phyloP scores from a whole-genome alignment of 1,140 invertebrate species.

The Melitaea cinxia region DNA sequence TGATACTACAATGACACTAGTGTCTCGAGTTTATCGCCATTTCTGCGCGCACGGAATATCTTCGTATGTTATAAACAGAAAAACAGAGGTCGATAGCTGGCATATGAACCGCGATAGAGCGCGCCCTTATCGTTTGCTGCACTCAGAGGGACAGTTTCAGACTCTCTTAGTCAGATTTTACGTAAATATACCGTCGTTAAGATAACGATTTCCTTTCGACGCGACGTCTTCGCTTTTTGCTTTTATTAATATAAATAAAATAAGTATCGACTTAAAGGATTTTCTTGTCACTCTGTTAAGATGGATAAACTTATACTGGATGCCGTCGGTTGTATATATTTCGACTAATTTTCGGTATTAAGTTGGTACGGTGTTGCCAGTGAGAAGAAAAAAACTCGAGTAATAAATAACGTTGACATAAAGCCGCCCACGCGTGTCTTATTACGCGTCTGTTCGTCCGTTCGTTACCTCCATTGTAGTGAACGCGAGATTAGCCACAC shows the following conservation, averaged over 20 bases:
- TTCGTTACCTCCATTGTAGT: conserved; percentile 80
- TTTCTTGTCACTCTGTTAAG: conserved; percentile 54
- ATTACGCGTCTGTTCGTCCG: conserved; percentile 75
- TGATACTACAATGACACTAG: conserved; percentile 64
- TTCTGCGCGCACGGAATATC: conserved; percentile 54
- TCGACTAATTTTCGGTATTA: conserved; percentile 31
- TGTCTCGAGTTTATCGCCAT: conserved; percentile 48
- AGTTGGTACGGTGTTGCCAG: conserved; percentile 29
- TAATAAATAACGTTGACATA: conserved; percentile 80
- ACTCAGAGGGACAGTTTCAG: conserved; percentile 59
- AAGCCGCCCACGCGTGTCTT: conserved; percentile 75
- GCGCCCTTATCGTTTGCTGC: conserved; percentile 65
- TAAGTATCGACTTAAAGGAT: conserved; percentile 56
- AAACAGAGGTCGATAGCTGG: conserved; percentile 78
- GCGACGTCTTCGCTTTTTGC: conserved; percentile 61
- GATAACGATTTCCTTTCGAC: conserved; percentile 76
- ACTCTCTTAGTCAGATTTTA: conserved; percentile 68
- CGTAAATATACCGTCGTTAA: conserved; percentile 75
- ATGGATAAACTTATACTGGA: conserved; percentile 30
- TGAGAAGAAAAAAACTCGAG: conserved; percentile 61
- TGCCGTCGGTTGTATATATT: not conserved
- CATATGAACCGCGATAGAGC: conserved; percentile 67
- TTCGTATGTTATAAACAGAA: conserved; percentile 67
- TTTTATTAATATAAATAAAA: conserved; percentile 60
- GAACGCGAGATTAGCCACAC: conserved; percentile 76